phyloP scores from a whole-genome alignment of 2,888 invertebrate genomes.

The Criorhina ranunculi region DNA sequence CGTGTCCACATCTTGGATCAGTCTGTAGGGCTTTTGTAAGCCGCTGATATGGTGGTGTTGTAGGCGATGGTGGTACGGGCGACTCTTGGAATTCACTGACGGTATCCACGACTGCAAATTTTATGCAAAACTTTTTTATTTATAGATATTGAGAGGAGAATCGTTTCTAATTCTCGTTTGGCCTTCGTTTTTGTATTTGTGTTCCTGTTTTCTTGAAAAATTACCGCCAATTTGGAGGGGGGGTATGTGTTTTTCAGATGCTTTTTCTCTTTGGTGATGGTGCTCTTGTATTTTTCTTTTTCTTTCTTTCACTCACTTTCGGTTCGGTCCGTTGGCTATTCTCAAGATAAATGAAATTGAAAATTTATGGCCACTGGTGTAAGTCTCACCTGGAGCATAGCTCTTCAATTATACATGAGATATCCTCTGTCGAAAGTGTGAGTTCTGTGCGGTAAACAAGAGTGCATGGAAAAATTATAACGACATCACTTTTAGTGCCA shows the following conservation, averaged over 20 bases:
- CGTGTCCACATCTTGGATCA: slow-evolving; percentile 85
- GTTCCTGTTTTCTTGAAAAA: slow-evolving; percentile 20
- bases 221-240: slow-evolving; percentile 37
- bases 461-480: slow-evolving; percentile 51
- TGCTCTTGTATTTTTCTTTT: slow-evolving; percentile 5
- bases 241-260: slow-evolving; percentile 16
- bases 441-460: background rate
- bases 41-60: slow-evolving; percentile 85
- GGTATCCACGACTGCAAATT: slow-evolving; percentile 85
- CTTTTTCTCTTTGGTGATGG: background rate
- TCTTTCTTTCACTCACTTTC: slow-evolving; percentile 14
- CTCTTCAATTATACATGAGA: slow-evolving; percentile 67
- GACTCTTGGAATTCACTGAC: slow-evolving; percentile 82
- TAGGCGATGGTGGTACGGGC: slow-evolving; percentile 81
- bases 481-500: slow-evolving; percentile 67
- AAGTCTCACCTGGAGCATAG: slow-evolving; percentile 70
- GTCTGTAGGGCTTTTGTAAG: slow-evolving; percentile 86
- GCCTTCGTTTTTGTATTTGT: slow-evolving; percentile 18
- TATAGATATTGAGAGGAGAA: slow-evolving; percentile 51
- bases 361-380: slow-evolving; percentile 61
- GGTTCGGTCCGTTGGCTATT: slow-evolving; percentile 37
- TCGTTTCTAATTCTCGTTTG: slow-evolving; percentile 39
- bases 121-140: slow-evolving; percentile 77
- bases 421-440: slow-evolving; percentile 36
- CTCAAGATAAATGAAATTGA: slow-evolving; percentile 60